These are phyloP conservation scores for Danio jaintianensis DNA, from an alignment of 2,797 vertebrate species.

Conservation along the genomic window DNA sequence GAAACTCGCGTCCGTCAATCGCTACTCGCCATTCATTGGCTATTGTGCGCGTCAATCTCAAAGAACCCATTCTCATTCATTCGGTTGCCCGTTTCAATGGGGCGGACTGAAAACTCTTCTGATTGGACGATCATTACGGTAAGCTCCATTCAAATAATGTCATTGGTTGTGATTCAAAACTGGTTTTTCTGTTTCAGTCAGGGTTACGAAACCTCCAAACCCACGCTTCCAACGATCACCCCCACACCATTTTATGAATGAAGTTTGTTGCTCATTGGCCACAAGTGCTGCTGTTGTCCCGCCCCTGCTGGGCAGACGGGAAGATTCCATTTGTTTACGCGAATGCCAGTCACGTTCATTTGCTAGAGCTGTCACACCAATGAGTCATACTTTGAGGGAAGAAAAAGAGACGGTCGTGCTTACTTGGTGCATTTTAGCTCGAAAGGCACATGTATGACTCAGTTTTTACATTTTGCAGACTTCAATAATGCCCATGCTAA, in stretches of 20 bases:
- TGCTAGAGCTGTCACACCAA: slow-evolving; percentile 56
- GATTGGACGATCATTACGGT: slow-evolving; percentile 74
- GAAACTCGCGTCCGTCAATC: slow-evolving; percentile 52
- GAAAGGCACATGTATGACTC: background rate
- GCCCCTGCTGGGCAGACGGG: slow-evolving; percentile 63
- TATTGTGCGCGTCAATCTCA: slow-evolving; percentile 65
- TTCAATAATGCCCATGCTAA: background rate
- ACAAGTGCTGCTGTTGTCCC: slow-evolving; percentile 58
- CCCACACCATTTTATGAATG: slow-evolving; percentile 82
- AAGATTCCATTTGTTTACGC: slow-evolving; percentile 62
- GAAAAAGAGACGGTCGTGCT: slow-evolving; percentile 29
- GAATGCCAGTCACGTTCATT: slow-evolving; percentile 68
- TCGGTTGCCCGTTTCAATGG: slow-evolving; percentile 68
- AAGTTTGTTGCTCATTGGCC: slow-evolving; percentile 78
- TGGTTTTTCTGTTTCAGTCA: slow-evolving; percentile 77
- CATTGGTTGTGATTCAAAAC: slow-evolving; percentile 74
- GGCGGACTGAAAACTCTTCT: slow-evolving; percentile 65
- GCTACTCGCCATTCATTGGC: slow-evolving; percentile 57
- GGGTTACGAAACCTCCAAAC: slow-evolving; percentile 80
- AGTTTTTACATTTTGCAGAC: background rate
- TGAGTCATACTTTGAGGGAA: slow-evolving; percentile 67
- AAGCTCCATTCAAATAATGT: slow-evolving; percentile 62
- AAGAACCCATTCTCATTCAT: slow-evolving; percentile 70
- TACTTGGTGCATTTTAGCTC: slow-evolving; percentile 25
- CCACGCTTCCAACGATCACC: slow-evolving; percentile 74